Evolutionary conservation across 1,140 invertebrate genomes (phyloP), one percentile per base, ranked within the genome.

Genomic region (Anastatus disparis): DNA sequence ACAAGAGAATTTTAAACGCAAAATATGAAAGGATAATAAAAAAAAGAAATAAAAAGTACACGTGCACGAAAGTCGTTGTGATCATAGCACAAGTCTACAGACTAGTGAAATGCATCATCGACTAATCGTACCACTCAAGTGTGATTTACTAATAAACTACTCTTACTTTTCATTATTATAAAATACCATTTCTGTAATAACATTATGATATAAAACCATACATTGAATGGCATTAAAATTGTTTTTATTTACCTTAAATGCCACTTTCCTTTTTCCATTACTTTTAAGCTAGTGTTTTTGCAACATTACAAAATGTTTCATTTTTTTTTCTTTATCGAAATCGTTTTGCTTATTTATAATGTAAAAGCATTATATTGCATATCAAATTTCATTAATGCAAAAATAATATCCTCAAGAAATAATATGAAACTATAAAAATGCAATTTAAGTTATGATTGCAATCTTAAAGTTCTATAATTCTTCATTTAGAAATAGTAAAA

Each of bases 141-240:
- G 81, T 79, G 78, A 81, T 81, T 81, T 81, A 82, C 71, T 76
- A 76, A 78, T 80, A 81, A 82, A 82, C 71, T 82, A 82, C 75
- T 78, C 78, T 82, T 83, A 82, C 75, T 83, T 81, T 82, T 82
- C 82, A 82, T 83, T 82, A 82, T 82, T 81, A 83, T 79, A 73
- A 82, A 82, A 79, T 81, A 83, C 78, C 76, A 82, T 83, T 84
- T 83, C 82, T 84, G 81, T 84, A 84, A 83, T 82, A 82, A 82
- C 79, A 84, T 82, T 82, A 82, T 81, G 77, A 84, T 84, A 83
- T 83, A 84, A 84, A 84, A 83, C 81, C 81, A 84, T 84, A 82
- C 78, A 82, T 82, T 84, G 78, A 83, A 84, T 84, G 81, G 81
- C 79, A 83, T 20, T 17, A 1, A 38, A n/a, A 48, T 8, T 70